These are phyloP conservation scores for Hylyphantes graminicola DNA, from an alignment of 1,140 invertebrate genomes.

Conservation along the genomic window DNA sequence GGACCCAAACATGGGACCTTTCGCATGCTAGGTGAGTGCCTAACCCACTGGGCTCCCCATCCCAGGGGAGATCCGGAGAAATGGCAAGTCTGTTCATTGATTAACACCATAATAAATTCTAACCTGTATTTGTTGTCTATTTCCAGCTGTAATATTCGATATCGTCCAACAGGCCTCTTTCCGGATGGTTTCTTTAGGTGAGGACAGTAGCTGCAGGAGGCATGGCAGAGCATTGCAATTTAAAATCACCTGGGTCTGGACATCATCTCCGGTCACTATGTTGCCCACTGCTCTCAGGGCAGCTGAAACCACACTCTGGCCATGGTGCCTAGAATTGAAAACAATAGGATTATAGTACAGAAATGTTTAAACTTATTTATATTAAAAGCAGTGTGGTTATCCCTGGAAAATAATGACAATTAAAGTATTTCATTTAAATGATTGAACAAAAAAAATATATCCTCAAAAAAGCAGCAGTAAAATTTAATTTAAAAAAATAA, in stretches of 20 bases:
- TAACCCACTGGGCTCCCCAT: too few relatives aligned
- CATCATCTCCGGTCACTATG: constrained; percentile 97
- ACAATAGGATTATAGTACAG: constrained; percentile 47
- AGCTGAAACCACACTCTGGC: constrained; percentile 93
- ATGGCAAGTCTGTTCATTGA: too few relatives aligned
- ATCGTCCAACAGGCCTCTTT: constrained; percentile 99
- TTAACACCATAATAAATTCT: too few relatives aligned
- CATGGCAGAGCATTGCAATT: constrained; percentile 91
- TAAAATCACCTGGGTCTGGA: constrained; percentile 94
- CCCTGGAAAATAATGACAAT: not conserved
- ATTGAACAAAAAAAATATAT: too few relatives aligned
- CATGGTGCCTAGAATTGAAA: constrained; percentile 83
- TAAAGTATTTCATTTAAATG: not conserved
- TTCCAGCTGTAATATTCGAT: constrained; percentile 97
- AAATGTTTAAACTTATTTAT: not conserved
- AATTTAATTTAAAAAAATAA: too few relatives aligned
- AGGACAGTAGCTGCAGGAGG: constrained; percentile 82
- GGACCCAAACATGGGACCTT: too few relatives aligned
- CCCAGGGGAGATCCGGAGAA: too few relatives aligned
- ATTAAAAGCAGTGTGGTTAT: not conserved
- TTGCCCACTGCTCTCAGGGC: constrained; percentile 96
- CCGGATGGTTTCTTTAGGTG: constrained; percentile 84
- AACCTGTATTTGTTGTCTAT: constrained; percentile 90
- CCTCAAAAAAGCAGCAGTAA: too few relatives aligned
- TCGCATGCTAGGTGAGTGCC: too few relatives aligned